Evolutionary conservation across 2,888 invertebrate genomes (phyloP), one percentile per base, ranked within the genome.

Genomic region (Pyrocoelia pectoralis): DNA sequence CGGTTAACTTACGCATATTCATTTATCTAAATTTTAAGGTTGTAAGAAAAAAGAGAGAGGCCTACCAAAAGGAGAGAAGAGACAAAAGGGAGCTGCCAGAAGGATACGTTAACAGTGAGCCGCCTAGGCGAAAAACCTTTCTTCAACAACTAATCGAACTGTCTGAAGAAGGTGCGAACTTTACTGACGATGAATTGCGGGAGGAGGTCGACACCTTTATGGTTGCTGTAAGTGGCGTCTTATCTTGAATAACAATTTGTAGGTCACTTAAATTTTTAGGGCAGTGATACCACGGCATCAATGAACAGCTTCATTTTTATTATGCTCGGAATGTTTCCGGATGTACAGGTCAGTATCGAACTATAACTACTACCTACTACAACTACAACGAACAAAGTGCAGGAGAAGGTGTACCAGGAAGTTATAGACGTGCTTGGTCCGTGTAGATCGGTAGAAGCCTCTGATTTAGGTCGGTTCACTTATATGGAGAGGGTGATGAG

Each of bases 191-290:
- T 28, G 53, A 86, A 68, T 68, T 87, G 2, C 78, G 85, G 56
- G 86, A 87, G 70, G 87, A 87, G 76, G 81, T 86, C 0, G 74
- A 86, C 41, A 85, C 86, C 0, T 77, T 87, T 55, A 81, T 83
- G 55, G 73, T 86, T 14, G 87, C 86, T 19, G 87, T 85, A 12
- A 84, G 49, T 49, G 6, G 6, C 3, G 24, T 24, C n/a, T n/a
- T n/a, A n/a, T n/a, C n/a, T n/a, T n/a, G n/a, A n/a, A n/a, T n/a
- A n/a, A n/a, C n/a, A n/a, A n/a, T n/a, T n/a, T n/a, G n/a, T n/a
- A n/a, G n/a, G n/a, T n/a, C n/a, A n/a, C n/a, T n/a, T n/a, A n/a
- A n/a, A n/a, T 24, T 24, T 6, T 12, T 43, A 74, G 73, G 75
- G 74, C 1, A 72, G 69, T 38, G 78, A 79, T 52, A 77, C 79